phyloP scores from a whole-genome alignment of 2,888 invertebrate genomes.

The Drosophila testacea region DNA sequence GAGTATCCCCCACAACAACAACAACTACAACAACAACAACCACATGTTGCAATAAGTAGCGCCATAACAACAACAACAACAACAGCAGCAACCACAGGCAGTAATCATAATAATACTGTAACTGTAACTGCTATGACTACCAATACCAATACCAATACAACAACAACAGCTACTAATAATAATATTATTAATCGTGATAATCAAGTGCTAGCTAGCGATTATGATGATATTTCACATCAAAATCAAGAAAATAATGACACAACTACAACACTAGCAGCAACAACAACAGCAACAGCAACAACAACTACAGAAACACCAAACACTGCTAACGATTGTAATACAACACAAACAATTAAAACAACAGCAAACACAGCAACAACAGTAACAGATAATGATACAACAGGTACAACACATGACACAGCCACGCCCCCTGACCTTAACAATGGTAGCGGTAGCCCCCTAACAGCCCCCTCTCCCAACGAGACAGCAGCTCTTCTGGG shows the following conservation, averaged over 20 bases:
- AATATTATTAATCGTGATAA: conserved; percentile 50
- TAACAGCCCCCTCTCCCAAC: conserved; percentile 13
- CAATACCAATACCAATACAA: conserved; percentile 55
- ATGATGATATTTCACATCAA: conserved; percentile 36
- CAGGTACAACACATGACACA: conserved; percentile 53
- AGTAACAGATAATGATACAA: conserved; percentile 44
- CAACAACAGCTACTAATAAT: conserved; percentile 63
- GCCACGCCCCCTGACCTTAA: conserved; percentile 39
- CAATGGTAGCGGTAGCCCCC: conserved; percentile 53
- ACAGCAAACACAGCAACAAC: conserved; percentile 50
- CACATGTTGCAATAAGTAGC: conserved; percentile 71
- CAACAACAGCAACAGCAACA: conserved; percentile 19
- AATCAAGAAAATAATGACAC: conserved; percentile 46
- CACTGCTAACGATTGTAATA: conserved; percentile 66
- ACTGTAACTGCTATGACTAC: conserved; percentile 61
- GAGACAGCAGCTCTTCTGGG: conserved; percentile 12
- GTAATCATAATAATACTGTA: conserved; percentile 62
- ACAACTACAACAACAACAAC: conserved; percentile 61
- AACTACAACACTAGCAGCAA: conserved; percentile 35
- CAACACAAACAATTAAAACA: conserved; percentile 70
- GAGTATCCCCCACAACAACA: conserved; percentile 89
- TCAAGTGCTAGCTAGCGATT: conserved; percentile 48
- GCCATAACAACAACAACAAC: conserved; percentile 77
- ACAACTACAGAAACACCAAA: conserved; percentile 40
- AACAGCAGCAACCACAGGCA: conserved; percentile 75